These are phyloP conservation scores for Eudasyphora cyanicolor DNA, from an alignment of 2,888 invertebrate species.

Conservation along the genomic window DNA sequence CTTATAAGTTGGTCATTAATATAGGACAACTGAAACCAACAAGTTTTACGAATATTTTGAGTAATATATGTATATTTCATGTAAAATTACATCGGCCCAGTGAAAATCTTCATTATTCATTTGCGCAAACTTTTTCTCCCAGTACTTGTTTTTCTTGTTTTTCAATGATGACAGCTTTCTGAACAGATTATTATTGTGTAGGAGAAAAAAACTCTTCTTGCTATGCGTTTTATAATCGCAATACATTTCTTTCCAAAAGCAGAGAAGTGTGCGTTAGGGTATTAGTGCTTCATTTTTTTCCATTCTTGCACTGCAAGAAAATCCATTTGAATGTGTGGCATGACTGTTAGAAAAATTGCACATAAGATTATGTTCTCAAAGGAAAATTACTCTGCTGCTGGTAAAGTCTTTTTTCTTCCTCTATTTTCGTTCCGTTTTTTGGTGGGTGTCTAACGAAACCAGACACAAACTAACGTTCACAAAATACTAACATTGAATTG, in stretches of 20 bases:
- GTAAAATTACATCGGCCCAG: too few species aligned
- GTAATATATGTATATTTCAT: too few species aligned
- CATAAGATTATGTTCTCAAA: slow-evolving; percentile 31
- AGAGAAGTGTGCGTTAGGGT: neutral
- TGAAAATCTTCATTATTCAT: too few species aligned
- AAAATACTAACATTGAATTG: slow-evolving; percentile 2
- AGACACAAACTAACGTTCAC: neutral
- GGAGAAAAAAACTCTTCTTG: neutral
- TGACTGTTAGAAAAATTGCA: neutral
- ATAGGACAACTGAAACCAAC: too few species aligned
- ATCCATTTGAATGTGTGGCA: neutral
- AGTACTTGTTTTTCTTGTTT: too few species aligned
- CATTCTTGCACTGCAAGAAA: neutral
- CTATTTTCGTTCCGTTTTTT: neutral
- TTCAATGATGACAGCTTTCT: too few species aligned
- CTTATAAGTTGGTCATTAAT: too few species aligned
- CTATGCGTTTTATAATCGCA: neutral
- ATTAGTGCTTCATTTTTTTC: neutral
- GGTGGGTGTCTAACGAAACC: neutral
- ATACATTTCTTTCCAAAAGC: neutral
- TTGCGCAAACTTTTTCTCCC: too few species aligned
- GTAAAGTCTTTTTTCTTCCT: neutral
- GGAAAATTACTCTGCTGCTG: slow-evolving; percentile 19
- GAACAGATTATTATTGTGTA: too few species aligned
- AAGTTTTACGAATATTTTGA: too few species aligned